phyloP scores from a whole-genome alignment of 2,113 vertebrate species.

The Cynoglossus semilaevis region DNA sequence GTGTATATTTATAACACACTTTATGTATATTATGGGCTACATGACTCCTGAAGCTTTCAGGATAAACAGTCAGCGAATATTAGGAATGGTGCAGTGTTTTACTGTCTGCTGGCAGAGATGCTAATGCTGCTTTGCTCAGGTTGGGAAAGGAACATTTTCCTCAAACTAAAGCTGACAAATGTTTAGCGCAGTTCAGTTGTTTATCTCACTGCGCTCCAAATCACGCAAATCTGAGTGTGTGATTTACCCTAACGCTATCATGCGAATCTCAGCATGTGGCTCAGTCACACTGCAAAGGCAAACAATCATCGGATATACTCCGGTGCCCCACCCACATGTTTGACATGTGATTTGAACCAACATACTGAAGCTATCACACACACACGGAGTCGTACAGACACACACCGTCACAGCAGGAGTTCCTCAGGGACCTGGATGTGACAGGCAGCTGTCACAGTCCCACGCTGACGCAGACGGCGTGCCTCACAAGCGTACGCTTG shows the following conservation, averaged over 20 bases:
- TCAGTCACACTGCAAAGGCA: slow-evolving; percentile 27
- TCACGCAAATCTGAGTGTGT: slow-evolving; percentile 17
- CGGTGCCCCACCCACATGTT: neutral
- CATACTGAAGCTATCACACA: slow-evolving; percentile 37
- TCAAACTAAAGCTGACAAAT: neutral
- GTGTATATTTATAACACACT: too few relatives aligned
- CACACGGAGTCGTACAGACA: slow-evolving; percentile 13
- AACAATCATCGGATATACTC: slow-evolving; percentile 16
- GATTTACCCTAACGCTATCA: neutral
- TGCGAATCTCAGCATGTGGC: slow-evolving; percentile 5
- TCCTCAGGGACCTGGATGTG: slow-evolving; percentile 54
- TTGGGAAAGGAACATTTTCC: neutral
- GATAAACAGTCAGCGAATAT: too few relatives aligned
- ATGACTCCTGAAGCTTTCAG: too few relatives aligned
- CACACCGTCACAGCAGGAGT: slow-evolving; percentile 36
- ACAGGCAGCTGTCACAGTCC: slow-evolving; percentile 73
- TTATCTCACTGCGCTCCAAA: slow-evolving; percentile 12
- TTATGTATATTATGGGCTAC: too few relatives aligned
- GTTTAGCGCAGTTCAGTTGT: neutral
- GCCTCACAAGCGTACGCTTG: slow-evolving; percentile 32
- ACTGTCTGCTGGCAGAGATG: neutral
- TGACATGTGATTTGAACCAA: slow-evolving; percentile 36
- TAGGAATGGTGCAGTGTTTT: neutral
- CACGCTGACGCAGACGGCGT: slow-evolving; percentile 55
- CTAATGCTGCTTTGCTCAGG: neutral